Conservation (phyloP, 2,888 invertebrate species). For the Saturnia pavonia region DNA sequence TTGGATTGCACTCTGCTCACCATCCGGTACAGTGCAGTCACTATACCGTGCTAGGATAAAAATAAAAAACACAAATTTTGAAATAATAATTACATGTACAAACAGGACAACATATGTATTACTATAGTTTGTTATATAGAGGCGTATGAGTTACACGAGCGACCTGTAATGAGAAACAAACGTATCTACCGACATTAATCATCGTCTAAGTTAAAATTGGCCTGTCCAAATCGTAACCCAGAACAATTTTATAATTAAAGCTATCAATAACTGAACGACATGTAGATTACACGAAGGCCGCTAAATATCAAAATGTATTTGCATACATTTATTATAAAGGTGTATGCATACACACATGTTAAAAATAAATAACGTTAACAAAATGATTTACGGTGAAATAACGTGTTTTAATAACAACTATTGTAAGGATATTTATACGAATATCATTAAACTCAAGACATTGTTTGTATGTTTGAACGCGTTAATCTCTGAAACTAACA, state of each 20-base stretch:
- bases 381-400: too few species aligned
- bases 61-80: too few species aligned
- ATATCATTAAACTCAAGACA: too few species aligned
- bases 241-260: conserved; percentile 27
- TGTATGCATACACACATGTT: neutral
- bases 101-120: neutral
- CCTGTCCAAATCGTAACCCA: conserved; percentile 6
- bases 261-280: conserved; percentile 30
- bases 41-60: too few species aligned
- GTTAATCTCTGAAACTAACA: too few species aligned
- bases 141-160: neutral
- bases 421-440: too few species aligned
- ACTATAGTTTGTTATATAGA: neutral
- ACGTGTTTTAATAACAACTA: too few species aligned
- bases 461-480: too few species aligned
- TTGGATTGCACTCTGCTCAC: too few species aligned
- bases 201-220: neutral
- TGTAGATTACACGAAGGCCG: conserved; percentile 18
- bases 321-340: conserved; percentile 1
- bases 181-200: neutral
- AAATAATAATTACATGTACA: too few species aligned
- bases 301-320: conserved; percentile 12
- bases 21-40: too few species aligned
- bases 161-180: neutral
- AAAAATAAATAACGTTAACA: neutral